Evolutionary conservation across 2,888 invertebrate species (phyloP).

Genomic region (Agriopis marginaria): DNA sequence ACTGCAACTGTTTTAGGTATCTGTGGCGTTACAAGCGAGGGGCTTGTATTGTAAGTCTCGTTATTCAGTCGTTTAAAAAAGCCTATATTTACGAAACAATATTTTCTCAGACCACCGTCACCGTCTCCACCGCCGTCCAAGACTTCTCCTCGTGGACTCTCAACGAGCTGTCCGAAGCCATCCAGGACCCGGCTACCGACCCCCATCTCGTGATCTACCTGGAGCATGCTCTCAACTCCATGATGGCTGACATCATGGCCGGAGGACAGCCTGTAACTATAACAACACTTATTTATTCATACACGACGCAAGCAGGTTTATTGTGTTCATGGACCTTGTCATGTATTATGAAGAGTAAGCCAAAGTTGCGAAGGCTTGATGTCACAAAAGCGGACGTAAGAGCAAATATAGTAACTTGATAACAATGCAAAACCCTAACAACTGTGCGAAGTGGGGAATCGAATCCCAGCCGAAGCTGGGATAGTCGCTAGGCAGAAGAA

Average conservation of each 20-base stretch:
- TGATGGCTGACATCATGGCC: constrained; percentile 58
- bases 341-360: too few species aligned
- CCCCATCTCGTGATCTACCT: constrained; percentile 62
- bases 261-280: constrained; percentile 57
- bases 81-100: background rate
- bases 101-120: constrained; percentile 48
- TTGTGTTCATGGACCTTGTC: too few species aligned
- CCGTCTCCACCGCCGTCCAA: constrained; percentile 53
- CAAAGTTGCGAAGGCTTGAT: too few species aligned
- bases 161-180: constrained; percentile 58
- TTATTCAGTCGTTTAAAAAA: background rate
- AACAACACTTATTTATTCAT: constrained; percentile 8
- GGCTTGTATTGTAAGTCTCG: background rate
- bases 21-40: background rate
- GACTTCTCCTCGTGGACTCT: constrained; percentile 55
- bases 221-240: constrained; percentile 61
- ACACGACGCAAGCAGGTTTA: too few species aligned
- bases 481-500: too few species aligned
- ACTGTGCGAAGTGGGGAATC: too few species aligned
- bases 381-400: too few species aligned
- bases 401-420: too few species aligned
- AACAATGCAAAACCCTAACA: too few species aligned
- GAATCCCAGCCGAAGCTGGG: too few species aligned
- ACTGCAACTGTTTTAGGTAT: too few species aligned
- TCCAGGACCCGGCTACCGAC: constrained; percentile 62